Percentiles rank a stretch among this genome's conserved stretches.
phyloP scores from a whole-genome alignment of 2,113 vertebrate genomes.

The Pluvialis apricaria region DNA sequence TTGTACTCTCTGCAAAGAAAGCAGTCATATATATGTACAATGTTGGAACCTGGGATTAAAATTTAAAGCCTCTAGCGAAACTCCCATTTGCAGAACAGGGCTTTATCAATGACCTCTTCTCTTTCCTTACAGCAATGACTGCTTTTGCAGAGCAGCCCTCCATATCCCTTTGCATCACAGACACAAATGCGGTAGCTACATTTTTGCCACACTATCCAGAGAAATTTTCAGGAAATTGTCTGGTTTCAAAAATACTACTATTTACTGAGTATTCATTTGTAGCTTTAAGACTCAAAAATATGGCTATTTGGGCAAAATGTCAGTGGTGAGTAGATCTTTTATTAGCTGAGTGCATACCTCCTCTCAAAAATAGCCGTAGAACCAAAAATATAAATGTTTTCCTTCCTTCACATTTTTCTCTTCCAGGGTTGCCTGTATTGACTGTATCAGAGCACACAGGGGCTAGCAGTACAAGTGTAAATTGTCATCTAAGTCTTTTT shows the following conservation, averaged over 20 bases:
- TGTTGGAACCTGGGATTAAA: neutral
- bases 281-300: neutral
- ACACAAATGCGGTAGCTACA: neutral
- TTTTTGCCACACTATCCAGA: neutral
- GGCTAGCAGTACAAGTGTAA: conserved; percentile 6
- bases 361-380: neutral
- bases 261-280: neutral
- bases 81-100: neutral
- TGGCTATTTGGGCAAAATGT: neutral
- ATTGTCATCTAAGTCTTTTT: neutral
- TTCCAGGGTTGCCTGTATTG: neutral
- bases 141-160: neutral
- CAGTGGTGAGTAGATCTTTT: neutral
- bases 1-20: neutral
- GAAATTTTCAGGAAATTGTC: neutral
- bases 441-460: neutral
- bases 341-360: neutral
- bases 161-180: neutral
- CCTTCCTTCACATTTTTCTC: neutral
- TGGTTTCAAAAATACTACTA: neutral
- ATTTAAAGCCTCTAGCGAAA: neutral
- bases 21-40: neutral
- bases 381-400: neutral
- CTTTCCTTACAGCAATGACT: neutral
- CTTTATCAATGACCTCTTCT: neutral